Evolutionary conservation across 2,113 vertebrate species (phyloP).

Genomic region (Menidia beryllina): DNA sequence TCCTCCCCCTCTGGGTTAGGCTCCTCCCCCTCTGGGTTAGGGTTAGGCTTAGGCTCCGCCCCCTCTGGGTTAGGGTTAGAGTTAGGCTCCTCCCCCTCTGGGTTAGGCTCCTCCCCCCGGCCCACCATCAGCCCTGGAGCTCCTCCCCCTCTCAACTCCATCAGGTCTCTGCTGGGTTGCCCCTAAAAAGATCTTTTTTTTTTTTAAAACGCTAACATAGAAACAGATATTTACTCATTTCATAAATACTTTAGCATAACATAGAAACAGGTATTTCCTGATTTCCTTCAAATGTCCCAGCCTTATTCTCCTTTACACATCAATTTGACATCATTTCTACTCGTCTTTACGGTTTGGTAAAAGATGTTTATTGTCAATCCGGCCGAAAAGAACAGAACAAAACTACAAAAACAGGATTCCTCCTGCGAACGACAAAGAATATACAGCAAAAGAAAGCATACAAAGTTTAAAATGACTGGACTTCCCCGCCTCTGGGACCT

Average conservation of each 20-base stretch:
- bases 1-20: too few relatives aligned
- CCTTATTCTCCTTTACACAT: too few relatives aligned
- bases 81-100: too few relatives aligned
- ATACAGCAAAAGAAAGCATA: constrained; percentile 14
- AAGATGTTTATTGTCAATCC: constrained; percentile 20
- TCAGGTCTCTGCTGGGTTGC: constrained; percentile 88
- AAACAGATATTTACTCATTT: not conserved
- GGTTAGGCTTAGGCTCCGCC: too few relatives aligned
- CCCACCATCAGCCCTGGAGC: constrained; percentile 21
- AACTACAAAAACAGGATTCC: constrained; percentile 16
- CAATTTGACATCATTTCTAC: not conserved
- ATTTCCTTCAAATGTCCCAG: not conserved
- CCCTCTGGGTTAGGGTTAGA: too few relatives aligned
- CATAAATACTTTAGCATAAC: constrained; percentile 11
- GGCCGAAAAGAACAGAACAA: constrained; percentile 24
- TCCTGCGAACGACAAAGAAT: not conserved
- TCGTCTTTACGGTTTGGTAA: constrained; percentile 62
- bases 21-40: too few relatives aligned
- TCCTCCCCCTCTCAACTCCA: constrained; percentile 67
- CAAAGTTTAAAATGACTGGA: constrained; percentile 5
- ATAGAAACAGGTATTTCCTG: not conserved
- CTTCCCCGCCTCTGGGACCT: too few relatives aligned
- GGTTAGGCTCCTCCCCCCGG: constrained; percentile 43
- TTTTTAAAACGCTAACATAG: not conserved
- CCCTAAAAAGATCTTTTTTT: constrained; percentile 62